Base-by-base conservation (phyloP, 2,797 vertebrate species). In the Mormyrus proboscirostris region DNA sequence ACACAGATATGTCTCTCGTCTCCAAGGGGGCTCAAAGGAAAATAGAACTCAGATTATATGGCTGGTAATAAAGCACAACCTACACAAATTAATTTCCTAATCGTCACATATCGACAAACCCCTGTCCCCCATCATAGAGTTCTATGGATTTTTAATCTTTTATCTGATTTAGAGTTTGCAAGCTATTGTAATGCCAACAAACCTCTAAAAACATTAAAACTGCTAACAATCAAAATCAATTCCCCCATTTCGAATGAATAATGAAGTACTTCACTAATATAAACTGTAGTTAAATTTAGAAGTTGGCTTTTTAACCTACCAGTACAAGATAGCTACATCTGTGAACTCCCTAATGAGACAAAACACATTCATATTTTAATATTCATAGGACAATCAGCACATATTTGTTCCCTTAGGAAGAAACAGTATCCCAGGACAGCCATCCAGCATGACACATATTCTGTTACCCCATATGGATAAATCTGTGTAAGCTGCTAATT, bases 251-350 rank as follows among this genome's bases (percentile, higher is more conserved):
- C 19, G 7, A 82, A 82, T 38, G 69, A 16, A 73, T 14, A 73
- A 82, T 19, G 76, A 82, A 82, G 41, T 33, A 82, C 41, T 44
- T 19, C 38, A 47, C 41, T 47, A 44, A 47, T 82, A 82, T 47
- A 41, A 82, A 73, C 69, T 73, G 69, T 38, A 73, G 69, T 38
- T 73, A 73, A 83, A 83, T 49, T 10, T 83, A 49, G 47, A 83
- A 49, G 19, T n/a, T 83, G 79, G 79, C 44, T 83, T 83, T 83
- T 47, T 49, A 83, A 83, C 79, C 79, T 83, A 19, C 79, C 69
- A 73, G 69, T 38, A 73, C 69, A 73, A 73, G 29, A 41, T 16
- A 38, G 69, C 82, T 85, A 51, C 82, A 85, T 49, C 44, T 85
- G 82, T 85, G 82, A 49, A 49, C 41, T 49, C 44, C n/a, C 82